Conservation (phyloP, 1,140 invertebrate genomes). For the Coenobita brevimanus region DNA sequence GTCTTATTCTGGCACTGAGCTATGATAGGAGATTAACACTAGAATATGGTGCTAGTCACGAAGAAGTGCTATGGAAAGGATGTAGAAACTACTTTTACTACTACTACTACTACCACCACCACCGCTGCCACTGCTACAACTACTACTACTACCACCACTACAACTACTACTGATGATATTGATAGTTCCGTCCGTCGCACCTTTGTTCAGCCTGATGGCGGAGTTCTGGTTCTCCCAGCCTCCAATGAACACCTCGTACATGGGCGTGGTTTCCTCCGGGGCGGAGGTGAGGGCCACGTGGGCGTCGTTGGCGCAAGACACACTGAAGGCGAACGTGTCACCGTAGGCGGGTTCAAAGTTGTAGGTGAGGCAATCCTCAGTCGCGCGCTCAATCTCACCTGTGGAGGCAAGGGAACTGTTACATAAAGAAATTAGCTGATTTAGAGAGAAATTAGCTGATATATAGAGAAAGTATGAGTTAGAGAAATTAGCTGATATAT, state of each 20-base stretch:
- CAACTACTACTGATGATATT: too few relatives aligned
- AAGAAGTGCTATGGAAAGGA: too few relatives aligned
- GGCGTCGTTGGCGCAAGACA: constrained; percentile 78
- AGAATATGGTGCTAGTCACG: too few relatives aligned
- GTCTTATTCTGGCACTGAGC: too few relatives aligned
- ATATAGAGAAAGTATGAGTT: background rate
- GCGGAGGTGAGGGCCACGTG: constrained; percentile 77
- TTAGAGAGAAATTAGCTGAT: background rate
- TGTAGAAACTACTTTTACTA: too few relatives aligned
- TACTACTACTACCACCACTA: too few relatives aligned
- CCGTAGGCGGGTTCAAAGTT: constrained; percentile 76
- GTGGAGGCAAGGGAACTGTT: background rate
- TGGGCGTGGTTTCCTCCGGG: constrained; percentile 76
- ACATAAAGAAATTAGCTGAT: background rate
- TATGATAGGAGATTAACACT: too few relatives aligned
- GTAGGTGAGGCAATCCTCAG: constrained; percentile 78
- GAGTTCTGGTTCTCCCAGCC: constrained; percentile 69
- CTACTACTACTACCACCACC: too few relatives aligned
- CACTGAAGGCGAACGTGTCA: constrained; percentile 77
- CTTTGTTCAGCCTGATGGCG: constrained; percentile 67
- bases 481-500: too few relatives aligned
- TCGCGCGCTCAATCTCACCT: constrained; percentile 72
- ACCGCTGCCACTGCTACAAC: too few relatives aligned
- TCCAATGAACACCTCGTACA: constrained; percentile 73
- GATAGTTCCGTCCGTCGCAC: too few relatives aligned